Evolutionary conservation across 2,888 invertebrate genomes (phyloP), one percentile per base, ranked within the genome.

Genomic region (Melipona beecheii): DNA sequence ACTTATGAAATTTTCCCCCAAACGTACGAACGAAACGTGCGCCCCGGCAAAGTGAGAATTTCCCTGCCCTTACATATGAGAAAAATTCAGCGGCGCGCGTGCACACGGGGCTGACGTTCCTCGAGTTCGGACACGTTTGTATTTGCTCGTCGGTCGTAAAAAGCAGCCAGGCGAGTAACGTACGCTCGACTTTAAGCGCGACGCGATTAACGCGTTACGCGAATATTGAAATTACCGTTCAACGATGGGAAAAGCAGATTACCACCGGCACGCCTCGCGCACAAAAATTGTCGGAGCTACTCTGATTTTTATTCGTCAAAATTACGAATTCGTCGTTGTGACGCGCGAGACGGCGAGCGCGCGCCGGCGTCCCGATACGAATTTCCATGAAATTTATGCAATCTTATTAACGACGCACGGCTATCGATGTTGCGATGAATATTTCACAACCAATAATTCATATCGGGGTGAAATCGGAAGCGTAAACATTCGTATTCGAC

Each of bases 361-460:
- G 43, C n/a, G 21, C 11, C 27, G 4, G 9, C 24, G 21, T 36
- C 21, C 4, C 56, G 19, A 4, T n/a, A 54, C 24, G 11, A 49
- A 54, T 70, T 81, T 70, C 70, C 58, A 82, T 80, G 43, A 68
- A 81, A 78, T 81, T 62, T 52, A 43, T 31, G 19, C 62, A 69
- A 74, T 56, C 56, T 82, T 74, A 80, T 82, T 79, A 69, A 69
- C 56, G 24, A 19, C 58, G 17, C 65, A 17, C 24, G 31, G 43
- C 54, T 49, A 19, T 17, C 31, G n/a, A 52, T 52, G 36, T 36
- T 21, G 43, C 24, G 54, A 68, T 49, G 79, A 68, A 72, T 65
- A 70, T 54, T 6, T 66, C 43, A 31, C 31, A 15, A 5, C 64
- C 13, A 52, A 74, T 79, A 74, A 82, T 49, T 31, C 72, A 11